Evolutionary conservation across 2,888 invertebrate genomes (phyloP).

Genomic region (Scotopteryx bipunctaria): DNA sequence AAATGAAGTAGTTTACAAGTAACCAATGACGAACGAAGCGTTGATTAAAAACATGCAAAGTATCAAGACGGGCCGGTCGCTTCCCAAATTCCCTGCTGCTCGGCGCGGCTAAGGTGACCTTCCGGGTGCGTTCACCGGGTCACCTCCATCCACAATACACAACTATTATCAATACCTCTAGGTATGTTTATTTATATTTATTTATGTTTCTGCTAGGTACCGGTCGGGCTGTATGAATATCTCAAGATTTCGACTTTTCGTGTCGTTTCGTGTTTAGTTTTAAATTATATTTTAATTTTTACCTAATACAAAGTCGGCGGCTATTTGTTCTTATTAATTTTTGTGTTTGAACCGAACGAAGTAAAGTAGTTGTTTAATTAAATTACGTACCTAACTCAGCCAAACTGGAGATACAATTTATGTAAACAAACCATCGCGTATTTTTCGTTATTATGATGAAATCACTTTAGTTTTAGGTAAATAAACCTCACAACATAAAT

Average conservation of each 20-base stretch:
- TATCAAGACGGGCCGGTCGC: slow-evolving; percentile 45
- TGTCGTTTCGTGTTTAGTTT: slow-evolving; percentile 26
- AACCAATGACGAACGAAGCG: slow-evolving; percentile 21
- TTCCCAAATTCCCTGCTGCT: slow-evolving; percentile 57
- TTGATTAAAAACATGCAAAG: slow-evolving; percentile 24
- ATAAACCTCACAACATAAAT: too few species aligned
- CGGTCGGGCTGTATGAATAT: slow-evolving; percentile 31
- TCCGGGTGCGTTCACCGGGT: slow-evolving; percentile 67
- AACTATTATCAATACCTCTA: slow-evolving; percentile 37
- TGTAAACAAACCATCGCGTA: too few species aligned
- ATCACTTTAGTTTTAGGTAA: too few species aligned
- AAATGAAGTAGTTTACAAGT: slow-evolving; percentile 15
- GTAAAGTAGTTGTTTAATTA: too few species aligned
- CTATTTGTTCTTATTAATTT: slow-evolving; percentile 11
- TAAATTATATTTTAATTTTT: slow-evolving; percentile 13
- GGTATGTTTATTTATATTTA: slow-evolving; percentile 35
- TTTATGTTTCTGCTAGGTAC: slow-evolving; percentile 30
- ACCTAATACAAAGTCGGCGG: background rate
- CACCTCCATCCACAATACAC: slow-evolving; percentile 51
- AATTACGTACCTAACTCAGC: too few species aligned
- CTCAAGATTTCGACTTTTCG: slow-evolving; percentile 27
- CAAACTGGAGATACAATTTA: too few species aligned
- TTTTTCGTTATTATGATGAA: too few species aligned
- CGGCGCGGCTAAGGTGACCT: slow-evolving; percentile 69
- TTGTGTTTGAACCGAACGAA: too few species aligned